These are phyloP conservation scores for Cataglyphis altisquamis DNA, from an alignment of 2,888 invertebrate genomes.

Conservation along the genomic window DNA sequence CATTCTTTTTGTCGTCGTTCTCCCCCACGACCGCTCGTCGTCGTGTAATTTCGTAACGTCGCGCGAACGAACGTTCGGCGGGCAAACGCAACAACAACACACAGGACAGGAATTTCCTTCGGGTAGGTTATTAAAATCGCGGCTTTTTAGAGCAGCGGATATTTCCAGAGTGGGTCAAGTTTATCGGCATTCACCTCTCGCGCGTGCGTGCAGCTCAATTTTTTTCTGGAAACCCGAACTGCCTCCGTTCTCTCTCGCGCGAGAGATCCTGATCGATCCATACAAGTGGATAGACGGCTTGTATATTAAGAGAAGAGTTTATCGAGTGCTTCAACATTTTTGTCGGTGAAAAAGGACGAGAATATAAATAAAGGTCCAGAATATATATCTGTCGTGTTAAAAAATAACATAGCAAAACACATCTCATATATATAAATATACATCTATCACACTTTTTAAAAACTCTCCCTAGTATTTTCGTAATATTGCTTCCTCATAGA, in stretches of 20 bases:
- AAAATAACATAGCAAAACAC: slow-evolving; percentile 11
- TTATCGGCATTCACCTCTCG: slow-evolving; percentile 30
- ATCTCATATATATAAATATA: not conserved
- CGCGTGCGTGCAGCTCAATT: not conserved
- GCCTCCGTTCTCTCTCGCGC: not conserved
- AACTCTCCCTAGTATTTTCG: not conserved
- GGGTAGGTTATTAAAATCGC: slow-evolving; percentile 52
- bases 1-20: slow-evolving; percentile 20
- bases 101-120: slow-evolving; percentile 21
- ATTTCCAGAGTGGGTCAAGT: slow-evolving; percentile 73
- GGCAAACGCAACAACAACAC: not conserved
- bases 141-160: slow-evolving; percentile 8
- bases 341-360: not conserved
- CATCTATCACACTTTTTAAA: slow-evolving; percentile 10
- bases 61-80: not conserved
- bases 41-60: slow-evolving; percentile 62
- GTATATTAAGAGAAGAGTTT: not conserved
- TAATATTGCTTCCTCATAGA: not conserved
- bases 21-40: not conserved
- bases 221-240: not conserved
- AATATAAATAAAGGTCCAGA: not conserved
- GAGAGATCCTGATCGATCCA: not conserved
- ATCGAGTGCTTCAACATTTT: not conserved
- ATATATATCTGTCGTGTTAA: slow-evolving; percentile 4
- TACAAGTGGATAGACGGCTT: not conserved